These are phyloP conservation scores for Heteromurus nitidus DNA, from an alignment of 2,888 invertebrate species.

Conservation along the genomic window DNA sequence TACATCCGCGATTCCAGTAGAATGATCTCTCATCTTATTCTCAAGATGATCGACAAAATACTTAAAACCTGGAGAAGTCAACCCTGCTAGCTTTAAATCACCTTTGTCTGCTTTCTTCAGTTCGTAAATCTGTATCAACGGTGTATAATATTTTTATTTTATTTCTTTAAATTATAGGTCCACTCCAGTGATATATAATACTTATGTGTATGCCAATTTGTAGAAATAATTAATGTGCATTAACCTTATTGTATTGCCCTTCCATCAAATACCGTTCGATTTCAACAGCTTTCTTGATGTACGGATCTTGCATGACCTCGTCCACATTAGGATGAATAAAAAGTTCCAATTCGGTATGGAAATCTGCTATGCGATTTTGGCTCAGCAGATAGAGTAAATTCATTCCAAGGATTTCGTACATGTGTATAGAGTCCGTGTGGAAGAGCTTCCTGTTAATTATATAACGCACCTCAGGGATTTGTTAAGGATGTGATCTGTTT, in stretches of 20 bases:
- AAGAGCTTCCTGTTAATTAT: slow-evolving; percentile 23
- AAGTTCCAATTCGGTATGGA: slow-evolving; percentile 63
- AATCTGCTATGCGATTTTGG: slow-evolving; percentile 55
- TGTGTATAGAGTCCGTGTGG: slow-evolving; percentile 37
- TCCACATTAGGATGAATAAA: slow-evolving; percentile 60
- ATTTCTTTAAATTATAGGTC: too few species aligned
- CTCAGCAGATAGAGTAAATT: slow-evolving; percentile 59
- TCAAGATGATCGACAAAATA: slow-evolving; percentile 63
- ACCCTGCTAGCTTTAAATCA: slow-evolving; percentile 29
- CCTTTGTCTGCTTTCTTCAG: slow-evolving; percentile 45
- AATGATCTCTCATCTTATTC: slow-evolving; percentile 46
- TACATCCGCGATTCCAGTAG: slow-evolving; percentile 52
- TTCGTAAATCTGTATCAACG: slow-evolving; percentile 32
- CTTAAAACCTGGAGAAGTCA: slow-evolving; percentile 50
- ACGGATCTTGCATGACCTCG: slow-evolving; percentile 54
- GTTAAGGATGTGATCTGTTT: not conserved
- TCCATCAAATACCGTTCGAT: slow-evolving; percentile 64
- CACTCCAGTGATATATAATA: too few species aligned
- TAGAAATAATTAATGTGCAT: too few species aligned
- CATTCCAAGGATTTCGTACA: slow-evolving; percentile 68
- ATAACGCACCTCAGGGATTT: too few species aligned
- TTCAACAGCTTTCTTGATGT: slow-evolving; percentile 64
- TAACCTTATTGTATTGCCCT: slow-evolving; percentile 62
- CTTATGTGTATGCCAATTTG: too few species aligned
- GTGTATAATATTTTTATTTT: not conserved